Base-by-base conservation (phyloP, 92 coral and sea anemone genomes). In the Heliopora coerulea region DNA sequence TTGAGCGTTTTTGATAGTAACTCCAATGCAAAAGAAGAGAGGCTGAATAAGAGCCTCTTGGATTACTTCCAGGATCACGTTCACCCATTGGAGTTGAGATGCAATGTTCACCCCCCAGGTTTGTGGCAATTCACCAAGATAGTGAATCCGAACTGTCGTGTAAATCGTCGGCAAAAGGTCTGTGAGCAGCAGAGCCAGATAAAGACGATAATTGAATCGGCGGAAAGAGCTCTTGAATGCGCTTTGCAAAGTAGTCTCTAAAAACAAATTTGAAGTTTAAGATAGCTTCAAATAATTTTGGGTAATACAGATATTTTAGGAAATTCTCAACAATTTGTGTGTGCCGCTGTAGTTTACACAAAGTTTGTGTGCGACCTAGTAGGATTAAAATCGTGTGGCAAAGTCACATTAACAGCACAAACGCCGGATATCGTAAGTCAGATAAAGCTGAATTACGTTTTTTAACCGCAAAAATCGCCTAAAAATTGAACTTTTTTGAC, bases 171-270 rank as follows among this genome's bases (percentile, higher is more conserved):
- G 77, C 34, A 70, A 49, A 8, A 70, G 31, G 28, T 70, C 77
- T 25, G 63, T 54, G n/a, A 70, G 77, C 10, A 70, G 32, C 49
- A 70, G 33, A 58, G 77, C 77, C 34, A 70, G 54, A 49, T 70
- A 70, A n/a, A 70, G 77, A 28, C 77, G 77, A 35, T 70, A 70
- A 40, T 70, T 70, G 63, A 70, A 70, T 30, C 77, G 62, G 23
- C 77, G 18, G 33, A 70, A 34, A 33, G 77, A 70, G 17, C 32
- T 70, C 34, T 52, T 70, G 19, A 40, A 40, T 41, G 41, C 50
- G 17, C 32, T 20, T 33, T 52, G 54, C 21, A 52, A n/a, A 3
- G 77, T 33, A 21, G 74, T 39, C 1, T 29, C 74, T 67, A 17
- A 23, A 67, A 48, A 67, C n/a, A 19, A 13, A 24, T 4, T n/a